Percentiles rank a stretch among this genome's conserved stretches.
phyloP scores from a whole-genome alignment of 1,140 invertebrate species.

The Ceratosolen solmsi region DNA sequence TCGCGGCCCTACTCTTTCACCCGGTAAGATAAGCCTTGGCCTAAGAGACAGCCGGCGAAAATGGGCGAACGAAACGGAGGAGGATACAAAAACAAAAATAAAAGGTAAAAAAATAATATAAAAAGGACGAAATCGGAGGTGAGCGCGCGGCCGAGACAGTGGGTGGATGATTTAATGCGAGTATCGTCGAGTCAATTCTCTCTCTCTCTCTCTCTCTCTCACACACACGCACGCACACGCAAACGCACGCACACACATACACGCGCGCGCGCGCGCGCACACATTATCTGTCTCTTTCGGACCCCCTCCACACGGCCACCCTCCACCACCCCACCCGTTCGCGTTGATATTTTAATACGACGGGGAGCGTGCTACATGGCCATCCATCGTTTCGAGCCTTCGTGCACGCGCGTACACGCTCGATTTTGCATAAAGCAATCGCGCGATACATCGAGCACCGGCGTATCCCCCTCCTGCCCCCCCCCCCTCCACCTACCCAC shows the following conservation, averaged over 20 bases:
- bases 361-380: slow-evolving; percentile 66
- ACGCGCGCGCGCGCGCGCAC: too few species aligned
- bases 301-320: not conserved
- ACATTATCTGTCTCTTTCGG: too few species aligned
- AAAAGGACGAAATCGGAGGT: not conserved
- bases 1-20: not conserved
- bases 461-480: not conserved
- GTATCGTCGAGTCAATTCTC: slow-evolving; percentile 20
- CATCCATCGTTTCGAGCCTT: slow-evolving; percentile 58
- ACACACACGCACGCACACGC: too few species aligned
- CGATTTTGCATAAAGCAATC: slow-evolving; percentile 70
- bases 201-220: not conserved
- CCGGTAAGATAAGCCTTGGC: not conserved
- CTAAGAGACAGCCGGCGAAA: not conserved
- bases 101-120: too few species aligned
- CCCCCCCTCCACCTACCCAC: slow-evolving; percentile 6
- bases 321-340: not conserved
- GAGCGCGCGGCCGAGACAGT: slow-evolving; percentile 61
- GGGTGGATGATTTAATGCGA: slow-evolving; percentile 60
- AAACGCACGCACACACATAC: too few species aligned
- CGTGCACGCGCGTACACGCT: slow-evolving; percentile 63
- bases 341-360: slow-evolving; percentile 66
- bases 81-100: not conserved
- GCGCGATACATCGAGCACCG: slow-evolving; percentile 57
- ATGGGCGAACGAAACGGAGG: not conserved